Evolutionary conservation across 2,113 vertebrate species (phyloP), one percentile per base, ranked within the genome.

Genomic region (Calyptommatus sinebrachiatus): DNA sequence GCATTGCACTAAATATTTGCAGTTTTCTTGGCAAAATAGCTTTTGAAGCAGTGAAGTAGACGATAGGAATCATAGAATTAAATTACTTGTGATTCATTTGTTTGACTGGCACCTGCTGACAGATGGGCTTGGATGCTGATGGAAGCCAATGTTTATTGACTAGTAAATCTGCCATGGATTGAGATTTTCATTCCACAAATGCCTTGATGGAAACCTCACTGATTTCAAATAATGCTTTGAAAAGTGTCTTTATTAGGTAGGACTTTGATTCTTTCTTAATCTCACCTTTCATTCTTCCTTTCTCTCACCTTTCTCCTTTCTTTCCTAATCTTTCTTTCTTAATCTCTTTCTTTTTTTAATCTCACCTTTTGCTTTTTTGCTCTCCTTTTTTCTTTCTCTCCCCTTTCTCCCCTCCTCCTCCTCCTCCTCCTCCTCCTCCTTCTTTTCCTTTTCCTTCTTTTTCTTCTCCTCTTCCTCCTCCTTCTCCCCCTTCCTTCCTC

Each of bases 281-380:
- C 1, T 3, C 4, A 68, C 79, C 16, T 90, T 86, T 81, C 81
- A 41, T 7, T 87, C 88, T 24, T n/a, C 81, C 45, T 28, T 6
- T 35, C 77, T 77, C 8, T 70, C 71, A 9, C 35, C 26, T 79
- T 78, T 12, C 11, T 21, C 22, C 22, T 71, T 5, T 28, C 71
- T 85, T 86, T 70, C 26, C 50, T 14, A 61, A 79, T 86, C 14
- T 18, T 31, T 73, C 66, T 53, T 18, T 46, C 35, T 41, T 41
- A 41, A 41, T 41, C 5, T 41, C 35, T 41, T n/a, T 5, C 35
- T 41, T 2, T 41, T 41, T 41, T 41, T 41, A 41, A 41, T 41
- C 35, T 41, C 35, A 41, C 35, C 35, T 41, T 41, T 41, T 5
- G 5, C 5, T 41, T 41, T 41, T 41, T 5, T 41, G n/a, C 35